Evolutionary conservation across 2,888 invertebrate species (phyloP), one percentile per base, ranked within the genome.

Genomic region (Troides aeacus): DNA sequence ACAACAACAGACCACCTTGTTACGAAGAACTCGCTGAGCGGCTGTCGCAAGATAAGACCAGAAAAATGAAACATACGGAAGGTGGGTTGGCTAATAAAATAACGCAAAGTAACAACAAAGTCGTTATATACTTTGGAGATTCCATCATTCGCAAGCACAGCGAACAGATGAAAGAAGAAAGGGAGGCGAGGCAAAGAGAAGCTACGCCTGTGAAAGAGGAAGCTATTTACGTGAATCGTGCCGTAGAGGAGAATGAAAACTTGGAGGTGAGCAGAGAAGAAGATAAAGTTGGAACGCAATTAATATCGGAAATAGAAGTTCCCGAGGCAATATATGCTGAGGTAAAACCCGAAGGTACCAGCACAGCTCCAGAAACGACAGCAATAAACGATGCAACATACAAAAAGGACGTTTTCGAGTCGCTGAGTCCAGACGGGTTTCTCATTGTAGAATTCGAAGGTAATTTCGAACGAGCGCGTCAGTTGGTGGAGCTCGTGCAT

Each of bases 121-220:
- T 95, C n/a, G 94, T 95, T 63, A 95, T 95, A 77, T 95, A 95
- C 82, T 95, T 95, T 75, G 95, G 95, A 50, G 95, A 95, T 79
- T 94, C 95, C 3, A 94, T 94, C 62, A 92, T 93, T 70, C 86
- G 93, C 56, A 92, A 91, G 74, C 92, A 93, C 68, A 90, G 84
- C 74, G 92, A 92, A 74, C 87, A 89, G 73, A 89, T 85, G 75
- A 89, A 85, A 79, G 93, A 89, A 84, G 87, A 87, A 75, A 72
- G 68, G 12, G 77, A 75, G 70, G 82, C 80, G 72, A 79, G 77
- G 23, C 82, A 80, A 56, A 84, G 84, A 66, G 84, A 82, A 61
- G 70, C 74, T 4, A 74, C 79, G 3, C 68, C 68, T 15, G 80
- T 81, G 36, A 85, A 85, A 74, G 89, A 87, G 73, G 93, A 93